Base-by-base conservation (phyloP, 2,888 invertebrate genomes). In the Drosophila melanosoma region DNA sequence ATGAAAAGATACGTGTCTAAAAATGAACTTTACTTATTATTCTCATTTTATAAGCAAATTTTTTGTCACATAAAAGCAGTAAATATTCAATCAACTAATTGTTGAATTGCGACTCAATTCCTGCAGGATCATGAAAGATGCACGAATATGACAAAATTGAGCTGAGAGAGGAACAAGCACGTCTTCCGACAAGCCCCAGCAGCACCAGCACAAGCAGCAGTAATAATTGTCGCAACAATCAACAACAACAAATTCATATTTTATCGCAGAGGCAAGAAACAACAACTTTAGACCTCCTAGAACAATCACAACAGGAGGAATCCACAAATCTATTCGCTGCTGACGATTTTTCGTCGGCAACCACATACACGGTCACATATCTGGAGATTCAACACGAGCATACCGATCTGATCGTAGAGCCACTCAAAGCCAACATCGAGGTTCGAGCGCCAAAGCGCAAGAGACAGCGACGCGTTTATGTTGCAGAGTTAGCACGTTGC, bases 91-190 rank as follows among this genome's bases (percentile, higher is more conserved):
- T 10, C 2, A 56, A 15, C 2, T 72, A 35, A 63, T 59, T 48
- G 5, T 1, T 35, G n/a, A n/a, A 11, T n/a, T 11, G 3, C 1
- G 3, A n/a, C n/a, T 32, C 8, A 8, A 29, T 71, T 85, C 82
- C 87, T 87, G n/a, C 72, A 86, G 85, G 85, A 86, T 89, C 80
- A 86, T 89, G 85, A 93, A 93, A 93, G 91, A 93, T 93, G 93
- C 92, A 86, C 89, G 92, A 91, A 92, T 89, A 92, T 91, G 91
- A 88, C 83, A 90, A 83, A 90, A 83, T 82, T 82, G 89, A 87
- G 89, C 81, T 87, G 77, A 90, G 89, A 84, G 91, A 92, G 90
- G 92, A 92, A 89, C 89, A 88, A 86, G 83, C 80, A 82, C 79
- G 90, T 89, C 92, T 92, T 92, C 92, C 91, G 82, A 64, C 60